These are phyloP conservation scores for Rhegmatorhina hoffmannsi DNA, from an alignment of 2,113 vertebrate species.

Conservation along the genomic window DNA sequence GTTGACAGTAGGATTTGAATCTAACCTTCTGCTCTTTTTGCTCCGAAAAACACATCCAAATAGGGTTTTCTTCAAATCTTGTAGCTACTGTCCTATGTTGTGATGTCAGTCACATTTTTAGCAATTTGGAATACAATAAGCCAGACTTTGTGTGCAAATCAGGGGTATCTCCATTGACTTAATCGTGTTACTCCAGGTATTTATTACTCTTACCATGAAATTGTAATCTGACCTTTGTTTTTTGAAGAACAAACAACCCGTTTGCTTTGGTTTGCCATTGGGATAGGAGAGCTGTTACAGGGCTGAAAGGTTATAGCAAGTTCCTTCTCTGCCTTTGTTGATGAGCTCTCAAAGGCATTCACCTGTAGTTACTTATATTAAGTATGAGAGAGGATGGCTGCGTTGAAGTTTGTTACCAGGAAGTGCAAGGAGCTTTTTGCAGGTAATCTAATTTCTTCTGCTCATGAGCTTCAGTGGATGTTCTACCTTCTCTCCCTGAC, in stretches of 20 bases:
- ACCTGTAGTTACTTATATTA: not conserved
- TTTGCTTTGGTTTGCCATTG: not conserved
- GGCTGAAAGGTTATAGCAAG: not conserved
- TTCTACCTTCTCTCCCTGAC: not conserved
- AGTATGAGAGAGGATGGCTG: not conserved
- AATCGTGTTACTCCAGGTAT: not conserved
- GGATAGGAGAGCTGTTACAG: not conserved
- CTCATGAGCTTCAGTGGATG: not conserved
- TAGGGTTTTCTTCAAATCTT: not conserved
- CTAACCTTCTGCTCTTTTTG: not conserved
- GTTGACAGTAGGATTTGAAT: slow-evolving; percentile 9
- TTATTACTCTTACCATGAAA: not conserved
- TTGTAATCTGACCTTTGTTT: not conserved
- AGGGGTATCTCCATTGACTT: not conserved
- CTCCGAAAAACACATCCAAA: not conserved
- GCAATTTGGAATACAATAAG: not conserved
- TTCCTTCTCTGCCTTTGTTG: not conserved
- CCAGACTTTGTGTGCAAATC: not conserved
- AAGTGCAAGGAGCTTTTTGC: not conserved
- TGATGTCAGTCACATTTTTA: not conserved
- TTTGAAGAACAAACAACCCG: not conserved
- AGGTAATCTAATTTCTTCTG: not conserved
- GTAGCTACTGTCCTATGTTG: not conserved
- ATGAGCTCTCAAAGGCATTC: not conserved
- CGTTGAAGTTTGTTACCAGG: not conserved